phyloP scores from a whole-genome alignment of 2,113 vertebrate genomes.

The Zapornia atra region DNA sequence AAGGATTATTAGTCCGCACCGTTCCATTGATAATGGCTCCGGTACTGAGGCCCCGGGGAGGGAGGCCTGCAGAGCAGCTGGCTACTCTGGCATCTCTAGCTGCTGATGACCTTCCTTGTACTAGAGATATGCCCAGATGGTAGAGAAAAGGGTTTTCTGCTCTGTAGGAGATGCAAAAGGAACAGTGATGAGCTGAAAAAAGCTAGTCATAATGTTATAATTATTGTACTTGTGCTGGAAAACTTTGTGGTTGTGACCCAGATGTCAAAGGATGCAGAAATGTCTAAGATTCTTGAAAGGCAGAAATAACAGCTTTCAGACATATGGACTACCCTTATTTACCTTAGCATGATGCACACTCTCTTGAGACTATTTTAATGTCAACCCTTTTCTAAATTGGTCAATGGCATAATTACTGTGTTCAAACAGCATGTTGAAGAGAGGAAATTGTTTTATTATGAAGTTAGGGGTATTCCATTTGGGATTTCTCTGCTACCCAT shows the following conservation, averaged over 20 bases:
- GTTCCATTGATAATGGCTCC: neutral
- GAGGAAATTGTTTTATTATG: neutral
- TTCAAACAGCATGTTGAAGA: neutral
- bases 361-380: neutral
- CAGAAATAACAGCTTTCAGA: neutral
- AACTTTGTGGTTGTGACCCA: neutral
- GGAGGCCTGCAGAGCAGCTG: slow-evolving; percentile 35
- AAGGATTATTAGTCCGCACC: slow-evolving; percentile 11
- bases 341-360: neutral
- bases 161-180: neutral
- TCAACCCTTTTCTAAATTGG: neutral
- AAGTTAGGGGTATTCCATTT: neutral
- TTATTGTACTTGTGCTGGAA: neutral
- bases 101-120: slow-evolving; percentile 42
- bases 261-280: neutral
- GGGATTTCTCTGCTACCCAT: neutral
- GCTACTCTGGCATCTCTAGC: slow-evolving; percentile 17
- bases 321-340: neutral
- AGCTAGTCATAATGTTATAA: slow-evolving; percentile 9
- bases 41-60: neutral
- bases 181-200: slow-evolving; percentile 4
- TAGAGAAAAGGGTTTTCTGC: slow-evolving; percentile 6
- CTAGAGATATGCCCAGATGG: slow-evolving; percentile 33
- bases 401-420: neutral
- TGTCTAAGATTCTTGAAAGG: neutral